phyloP scores from a whole-genome alignment of 2,888 invertebrate genomes.

The Ectemnius cavifrons region DNA sequence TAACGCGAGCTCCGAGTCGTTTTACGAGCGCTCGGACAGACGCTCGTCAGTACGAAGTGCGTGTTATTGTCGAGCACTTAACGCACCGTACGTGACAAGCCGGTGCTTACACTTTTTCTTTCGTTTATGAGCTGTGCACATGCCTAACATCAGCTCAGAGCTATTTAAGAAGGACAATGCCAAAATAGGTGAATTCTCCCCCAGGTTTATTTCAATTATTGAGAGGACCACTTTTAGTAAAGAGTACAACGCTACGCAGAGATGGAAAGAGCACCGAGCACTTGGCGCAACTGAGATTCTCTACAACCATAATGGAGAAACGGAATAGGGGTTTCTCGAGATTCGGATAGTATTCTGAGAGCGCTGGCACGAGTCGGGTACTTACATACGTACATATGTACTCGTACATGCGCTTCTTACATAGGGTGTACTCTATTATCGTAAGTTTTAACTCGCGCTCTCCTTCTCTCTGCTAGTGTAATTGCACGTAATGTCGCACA shows the following conservation, averaged over 20 bases:
- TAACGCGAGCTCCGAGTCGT: slow-evolving; percentile 57
- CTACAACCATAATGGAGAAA: slow-evolving; percentile 10
- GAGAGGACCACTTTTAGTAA: no score
- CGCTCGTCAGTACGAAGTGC: slow-evolving; percentile 12
- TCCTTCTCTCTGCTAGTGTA: slow-evolving; percentile 63
- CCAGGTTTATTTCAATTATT: no score
- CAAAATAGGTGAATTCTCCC: no score
- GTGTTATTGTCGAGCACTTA: slow-evolving; percentile 35
- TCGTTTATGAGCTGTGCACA: slow-evolving; percentile 39
- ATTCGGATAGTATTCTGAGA: no score
- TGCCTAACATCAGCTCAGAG: neutral
- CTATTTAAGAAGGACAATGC: neutral
- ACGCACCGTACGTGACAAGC: slow-evolving; percentile 41
- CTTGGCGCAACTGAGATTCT: slow-evolving; percentile 20
- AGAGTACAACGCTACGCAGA: neutral
- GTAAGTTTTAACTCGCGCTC: slow-evolving; percentile 63
- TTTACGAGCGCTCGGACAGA: slow-evolving; percentile 43
- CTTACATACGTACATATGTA: slow-evolving; percentile 20
- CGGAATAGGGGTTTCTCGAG: slow-evolving; percentile 15
- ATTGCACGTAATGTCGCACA: slow-evolving; percentile 65
- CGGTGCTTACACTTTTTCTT: slow-evolving; percentile 15
- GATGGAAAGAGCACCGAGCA: slow-evolving; percentile 9
- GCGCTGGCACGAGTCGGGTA: slow-evolving; percentile 1
- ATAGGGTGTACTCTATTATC: slow-evolving; percentile 61
- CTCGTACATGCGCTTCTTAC: slow-evolving; percentile 28